Base-by-base conservation (phyloP, 2,113 vertebrate genomes). In the Cheilinus undulatus region DNA sequence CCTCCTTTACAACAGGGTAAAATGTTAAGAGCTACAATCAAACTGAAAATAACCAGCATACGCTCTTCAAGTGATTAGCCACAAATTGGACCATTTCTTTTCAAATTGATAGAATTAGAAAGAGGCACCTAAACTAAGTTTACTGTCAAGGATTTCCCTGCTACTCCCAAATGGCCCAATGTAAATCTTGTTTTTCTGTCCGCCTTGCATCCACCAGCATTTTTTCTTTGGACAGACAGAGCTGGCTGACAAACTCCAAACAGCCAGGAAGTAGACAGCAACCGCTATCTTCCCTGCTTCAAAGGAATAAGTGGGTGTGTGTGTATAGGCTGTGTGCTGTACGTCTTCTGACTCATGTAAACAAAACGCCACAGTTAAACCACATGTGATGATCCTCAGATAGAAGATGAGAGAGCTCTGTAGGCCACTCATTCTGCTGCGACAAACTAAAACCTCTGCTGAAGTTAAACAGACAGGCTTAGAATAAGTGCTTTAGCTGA, bases 201-300 rank as follows among this genome's bases (percentile, higher is more conserved):
- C 58, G 57, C 45, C 40, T 61, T 46, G n/a, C 28, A 59, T 52
- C 36, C 46, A 40, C 63, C 42, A 72, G 38, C 15, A 19, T 56
- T 54, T 61, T 60, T 69, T 42, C 70, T 17, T 53, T 38, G 61
- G 32, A n/a, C n/a, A n/a, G 50, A 80, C 64, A 70, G 62, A 68
- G 38, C 60, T 66, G 48, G 68, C 54, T 78, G 76, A 66, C 53
- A 62, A 42, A 60, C 26, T 52, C 70, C 38, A 32, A 59, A 20
- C 53, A 65, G 32, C 61, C 78, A 76, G 78, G 72, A 81, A 75
- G 76, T 51, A 85, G 73, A 65, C 71, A 52, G 46, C 63, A 63
- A 72, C 28, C 48, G 34, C 65, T 52, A 53, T 62, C 48, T 61
- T 32, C 22, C 43, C 36, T 52, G 26, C 68, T 72, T 75, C 60